Evolutionary conservation across 2,888 invertebrate species (phyloP).

Genomic region (Athalia rosae): DNA sequence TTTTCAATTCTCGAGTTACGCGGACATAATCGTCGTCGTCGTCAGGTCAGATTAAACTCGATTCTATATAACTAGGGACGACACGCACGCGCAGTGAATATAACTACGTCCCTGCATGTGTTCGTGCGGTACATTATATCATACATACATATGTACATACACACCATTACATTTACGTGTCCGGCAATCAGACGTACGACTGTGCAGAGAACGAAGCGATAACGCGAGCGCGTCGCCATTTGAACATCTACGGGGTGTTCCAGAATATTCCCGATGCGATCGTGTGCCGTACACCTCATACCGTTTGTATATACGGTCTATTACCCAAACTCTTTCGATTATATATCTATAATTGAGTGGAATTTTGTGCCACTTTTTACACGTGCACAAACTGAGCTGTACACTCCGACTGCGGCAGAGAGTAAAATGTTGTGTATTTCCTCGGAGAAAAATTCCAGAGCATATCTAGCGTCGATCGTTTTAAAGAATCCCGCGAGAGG

Average conservation of each 20-base stretch:
- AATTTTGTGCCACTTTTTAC: no score
- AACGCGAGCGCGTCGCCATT: background rate
- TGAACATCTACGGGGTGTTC: background rate
- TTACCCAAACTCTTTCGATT: no score
- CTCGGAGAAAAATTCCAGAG: no score
- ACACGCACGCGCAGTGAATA: constrained; percentile 4
- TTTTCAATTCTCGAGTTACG: background rate
- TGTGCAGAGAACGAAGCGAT: background rate
- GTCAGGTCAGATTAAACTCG: constrained; percentile 6
- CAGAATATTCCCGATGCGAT: background rate
- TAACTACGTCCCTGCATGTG: background rate
- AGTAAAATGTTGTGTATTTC: no score
- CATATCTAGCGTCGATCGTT: no score
- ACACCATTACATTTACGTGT: background rate
- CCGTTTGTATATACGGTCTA: background rate
- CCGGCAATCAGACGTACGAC: background rate
- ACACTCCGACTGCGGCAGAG: no score
- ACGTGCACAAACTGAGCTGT: no score
- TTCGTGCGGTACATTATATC: background rate
- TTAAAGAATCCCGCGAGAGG: no score
- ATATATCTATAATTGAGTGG: no score
- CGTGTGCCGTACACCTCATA: background rate
- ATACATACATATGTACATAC: background rate
- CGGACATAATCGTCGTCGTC: background rate
- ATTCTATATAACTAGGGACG: background rate